Evolutionary conservation across 2,888 invertebrate genomes (phyloP), one percentile per base, ranked within the genome.

Genomic region (Pimpla rufipes): DNA sequence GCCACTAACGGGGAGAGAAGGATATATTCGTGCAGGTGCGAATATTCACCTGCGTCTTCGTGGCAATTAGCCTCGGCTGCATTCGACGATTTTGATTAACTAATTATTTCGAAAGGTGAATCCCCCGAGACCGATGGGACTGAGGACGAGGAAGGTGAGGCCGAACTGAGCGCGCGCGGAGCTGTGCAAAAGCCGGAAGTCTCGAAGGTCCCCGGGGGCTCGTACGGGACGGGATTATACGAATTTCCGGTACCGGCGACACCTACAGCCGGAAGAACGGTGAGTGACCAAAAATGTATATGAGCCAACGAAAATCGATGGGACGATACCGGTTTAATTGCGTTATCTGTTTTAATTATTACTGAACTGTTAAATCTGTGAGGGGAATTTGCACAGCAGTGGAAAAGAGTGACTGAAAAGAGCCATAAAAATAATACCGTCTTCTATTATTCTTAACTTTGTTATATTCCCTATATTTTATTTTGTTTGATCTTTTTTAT

Each of bases 231-330:
- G 57, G 82, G 71, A 83, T 83, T 79, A 73, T 81, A 62, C 74
- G 83, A 70, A 74, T 79, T 85, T 80, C 86, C 79, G 81, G 85
- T 79, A 64, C 23, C n/a, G 52, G 76, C 35, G 75, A 80, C 82
- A 83, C 76, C 74, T 76, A 68, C 37, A 71, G 50, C 57, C 21
- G 81, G 77, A 81, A 83, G 71, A 81, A 81, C 76, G 83, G 84
- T 86, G 71, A 85, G 83, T 77, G 81, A 74, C 42, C 64, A 47
- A 77, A 68, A 77, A 64, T 64, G 62, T 59, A 59, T 47, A 37
- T 13, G 23, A 16, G 8, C 6, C 13, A 1, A 16, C 40, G 57
- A 73, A 42, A 57, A 29, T 57, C 21, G 10, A n/a, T 23, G 23
- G 4, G 23, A 23, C 6, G 59, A 7, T 35, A 35, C 13, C n/a